Conservation (phyloP, 1,140 invertebrate species). For the Tetramorium simillimum region DNA sequence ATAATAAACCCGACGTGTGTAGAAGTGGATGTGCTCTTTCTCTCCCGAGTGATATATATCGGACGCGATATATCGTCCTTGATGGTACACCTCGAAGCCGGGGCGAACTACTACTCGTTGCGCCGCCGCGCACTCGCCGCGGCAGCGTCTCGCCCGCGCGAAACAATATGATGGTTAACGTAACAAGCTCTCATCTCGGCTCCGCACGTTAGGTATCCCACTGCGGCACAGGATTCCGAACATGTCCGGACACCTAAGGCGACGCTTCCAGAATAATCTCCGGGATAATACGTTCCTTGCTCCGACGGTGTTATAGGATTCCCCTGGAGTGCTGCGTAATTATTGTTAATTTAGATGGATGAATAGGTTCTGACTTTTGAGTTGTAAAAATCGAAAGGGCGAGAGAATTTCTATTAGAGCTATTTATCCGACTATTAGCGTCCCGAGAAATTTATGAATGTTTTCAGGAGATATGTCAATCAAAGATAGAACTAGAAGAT, state of each 20-base stretch:
- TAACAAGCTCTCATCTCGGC: constrained; percentile 76
- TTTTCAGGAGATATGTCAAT: not conserved
- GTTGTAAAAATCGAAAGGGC: not conserved
- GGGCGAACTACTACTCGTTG: constrained; percentile 46
- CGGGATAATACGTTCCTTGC: constrained; percentile 23
- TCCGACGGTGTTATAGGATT: constrained; percentile 34
- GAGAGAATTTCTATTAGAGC: not conserved
- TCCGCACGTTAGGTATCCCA: constrained; percentile 61
- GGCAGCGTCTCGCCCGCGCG: constrained; percentile 71
- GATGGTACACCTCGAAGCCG: constrained; percentile 66
- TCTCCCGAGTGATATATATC: constrained; percentile 72
- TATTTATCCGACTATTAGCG: not conserved
- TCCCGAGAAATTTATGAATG: not conserved
- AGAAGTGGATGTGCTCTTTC: constrained; percentile 51
- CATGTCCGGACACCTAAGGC: constrained; percentile 65
- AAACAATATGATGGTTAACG: constrained; percentile 78
- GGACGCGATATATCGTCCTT: constrained; percentile 70
- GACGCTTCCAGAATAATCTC: constrained; percentile 68
- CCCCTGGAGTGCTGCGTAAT: not conserved
- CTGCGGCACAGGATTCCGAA: constrained; percentile 62
- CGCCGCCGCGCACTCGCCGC: constrained; percentile 56
- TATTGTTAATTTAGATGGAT: constrained; percentile 38
- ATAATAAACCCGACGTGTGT: constrained; percentile 60
- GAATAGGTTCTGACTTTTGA: not conserved
- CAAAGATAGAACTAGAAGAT: not conserved